These are phyloP conservation scores for Motacilla tschutschensis DNA, from an alignment of 2,113 vertebrate species.

Conservation along the genomic window DNA sequence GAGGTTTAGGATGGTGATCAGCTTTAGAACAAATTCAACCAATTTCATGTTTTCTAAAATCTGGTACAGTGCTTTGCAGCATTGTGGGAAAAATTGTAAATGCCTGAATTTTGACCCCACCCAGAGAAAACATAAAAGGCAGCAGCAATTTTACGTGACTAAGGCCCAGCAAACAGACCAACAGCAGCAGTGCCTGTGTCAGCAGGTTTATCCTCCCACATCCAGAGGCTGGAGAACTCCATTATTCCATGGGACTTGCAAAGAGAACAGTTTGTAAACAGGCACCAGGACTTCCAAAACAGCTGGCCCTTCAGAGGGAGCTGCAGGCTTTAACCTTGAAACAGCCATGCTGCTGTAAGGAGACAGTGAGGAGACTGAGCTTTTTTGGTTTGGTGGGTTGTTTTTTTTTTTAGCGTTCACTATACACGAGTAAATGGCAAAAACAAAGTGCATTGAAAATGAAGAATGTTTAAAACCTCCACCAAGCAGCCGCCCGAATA, in stretches of 20 bases:
- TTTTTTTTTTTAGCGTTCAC: background rate
- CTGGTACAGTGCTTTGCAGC: background rate
- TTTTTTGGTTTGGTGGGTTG: background rate
- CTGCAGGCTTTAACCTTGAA: constrained; percentile 28
- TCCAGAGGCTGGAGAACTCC: background rate
- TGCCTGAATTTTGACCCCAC: background rate
- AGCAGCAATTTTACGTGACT: background rate
- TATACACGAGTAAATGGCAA: background rate
- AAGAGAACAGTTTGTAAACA: constrained; percentile 21
- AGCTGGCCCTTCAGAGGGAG: background rate
- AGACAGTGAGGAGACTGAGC: background rate
- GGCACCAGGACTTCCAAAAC: background rate
- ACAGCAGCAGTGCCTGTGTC: background rate
- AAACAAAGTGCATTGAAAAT: background rate
- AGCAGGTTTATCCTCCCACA: constrained; percentile 31
- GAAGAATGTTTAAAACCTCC: background rate
- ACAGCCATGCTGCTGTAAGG: background rate
- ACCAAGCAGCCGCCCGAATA: background rate
- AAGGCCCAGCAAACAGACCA: background rate
- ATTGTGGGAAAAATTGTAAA: background rate
- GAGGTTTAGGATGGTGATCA: background rate
- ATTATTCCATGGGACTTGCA: background rate
- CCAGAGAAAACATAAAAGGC: background rate
- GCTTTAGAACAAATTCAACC: background rate
- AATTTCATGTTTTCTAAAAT: background rate